Evolutionary conservation across 2,113 vertebrate species (phyloP).

Genomic region (Pycnonotus jocosus): DNA sequence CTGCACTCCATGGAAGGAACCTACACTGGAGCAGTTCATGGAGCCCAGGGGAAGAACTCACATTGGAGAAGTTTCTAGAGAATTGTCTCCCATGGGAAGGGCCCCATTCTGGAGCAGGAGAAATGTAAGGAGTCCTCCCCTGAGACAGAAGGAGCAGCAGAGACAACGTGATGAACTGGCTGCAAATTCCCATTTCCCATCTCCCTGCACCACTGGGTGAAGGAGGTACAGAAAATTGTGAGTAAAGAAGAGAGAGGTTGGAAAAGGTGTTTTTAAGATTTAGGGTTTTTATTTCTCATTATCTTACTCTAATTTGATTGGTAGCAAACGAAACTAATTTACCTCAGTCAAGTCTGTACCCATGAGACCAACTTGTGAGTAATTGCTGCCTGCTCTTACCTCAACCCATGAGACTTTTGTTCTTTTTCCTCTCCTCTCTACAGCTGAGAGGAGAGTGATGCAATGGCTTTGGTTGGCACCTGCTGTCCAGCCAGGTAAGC

Average conservation of each 20-base stretch:
- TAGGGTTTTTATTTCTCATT: neutral
- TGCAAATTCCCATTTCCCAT: neutral
- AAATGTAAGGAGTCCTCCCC: neutral
- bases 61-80: neutral
- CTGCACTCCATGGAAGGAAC: neutral
- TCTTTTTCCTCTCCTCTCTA: neutral
- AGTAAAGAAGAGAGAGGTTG: neutral
- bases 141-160: neutral
- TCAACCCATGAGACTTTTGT: neutral
- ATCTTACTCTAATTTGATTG: neutral
- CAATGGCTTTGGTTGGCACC: neutral
- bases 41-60: neutral
- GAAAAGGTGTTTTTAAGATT: neutral
- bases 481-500: neutral
- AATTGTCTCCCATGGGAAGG: neutral
- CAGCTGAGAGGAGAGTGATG: neutral
- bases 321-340: neutral
- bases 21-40: neutral
- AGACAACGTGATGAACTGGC: neutral
- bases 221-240: neutral
- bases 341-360: neutral
- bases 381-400: neutral
- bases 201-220: neutral
- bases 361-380: neutral
- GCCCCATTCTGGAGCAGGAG: neutral